Evolutionary conservation across 2,113 vertebrate species (phyloP), one percentile per base, ranked within the genome.

Genomic region (Oxyura jamaicensis): DNA sequence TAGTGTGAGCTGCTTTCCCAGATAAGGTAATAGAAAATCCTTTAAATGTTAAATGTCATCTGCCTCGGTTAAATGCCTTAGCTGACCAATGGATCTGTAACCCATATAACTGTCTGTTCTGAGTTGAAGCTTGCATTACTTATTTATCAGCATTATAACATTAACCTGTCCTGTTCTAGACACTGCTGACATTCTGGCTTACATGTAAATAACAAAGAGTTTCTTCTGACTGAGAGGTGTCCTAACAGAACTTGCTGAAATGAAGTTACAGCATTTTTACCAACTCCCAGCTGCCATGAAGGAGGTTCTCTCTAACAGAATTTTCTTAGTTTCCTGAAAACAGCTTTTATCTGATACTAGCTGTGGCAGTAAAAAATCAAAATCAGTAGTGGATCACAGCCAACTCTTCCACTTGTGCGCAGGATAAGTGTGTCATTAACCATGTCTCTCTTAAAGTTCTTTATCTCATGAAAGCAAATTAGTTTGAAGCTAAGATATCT

Each of bases 361-460:
- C 65, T 88, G 10, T 53, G 65, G 84, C 71, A 95, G 74, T 91
- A 96, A 93, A 97, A 95, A 91, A 80, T 95, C 56, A 21, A 83
- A 92, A 95, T 87, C 85, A 74, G 86, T 97, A 96, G 86, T 92
- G 90, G 86, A 87, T 94, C 78, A 94, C 76, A 95, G 88, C 90
- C 91, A 97, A 92, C 67, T 88, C 42, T 95, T 96, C 58, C 67
- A 87, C 69, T 96, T 80, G 29, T 85, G 73, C 53, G 72, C 28
- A 76, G 91, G 90, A 97, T 96, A 96, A 95, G 68, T 92, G 77
- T 48, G 53, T 67, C 83, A 91, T 97, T 96, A 97, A 94, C 74
- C 39, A 62, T 75, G 65, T 75, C 88, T 93, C 60, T 83, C 56
- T 83, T 74, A 33, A 83, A 91, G 65, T 90, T 96, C 95, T 95